Conservation (phyloP, 1,140 invertebrate species). For the Gonatopus flavifemur region DNA sequence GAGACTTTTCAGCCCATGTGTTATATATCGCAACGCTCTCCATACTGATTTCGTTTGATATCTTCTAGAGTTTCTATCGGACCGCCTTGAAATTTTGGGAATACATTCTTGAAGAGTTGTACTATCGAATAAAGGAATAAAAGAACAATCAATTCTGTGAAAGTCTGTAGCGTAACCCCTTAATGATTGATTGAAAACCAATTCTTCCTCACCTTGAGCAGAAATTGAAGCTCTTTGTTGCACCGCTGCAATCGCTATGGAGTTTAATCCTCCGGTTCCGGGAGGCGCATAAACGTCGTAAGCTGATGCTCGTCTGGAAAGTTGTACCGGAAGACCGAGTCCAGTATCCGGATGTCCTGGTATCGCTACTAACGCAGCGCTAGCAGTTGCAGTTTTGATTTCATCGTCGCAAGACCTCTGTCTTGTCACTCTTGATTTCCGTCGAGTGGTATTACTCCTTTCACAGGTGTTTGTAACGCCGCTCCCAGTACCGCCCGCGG, state of each 20-base stretch:
- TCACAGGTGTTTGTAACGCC: conserved; percentile 40
- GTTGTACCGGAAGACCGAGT: conserved; percentile 66
- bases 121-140: too few relatives aligned
- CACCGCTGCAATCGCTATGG: conserved; percentile 43
- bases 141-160: too few relatives aligned
- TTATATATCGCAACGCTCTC: too few relatives aligned
- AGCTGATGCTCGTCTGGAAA: conserved; percentile 75
- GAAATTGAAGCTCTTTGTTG: conserved; percentile 51
- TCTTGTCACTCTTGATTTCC: conserved; percentile 71
- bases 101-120: too few relatives aligned
- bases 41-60: too few relatives aligned
- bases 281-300: conserved; percentile 72
- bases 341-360: conserved; percentile 52
- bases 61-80: too few relatives aligned
- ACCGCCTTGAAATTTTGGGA: too few relatives aligned
- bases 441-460: conserved; percentile 47
- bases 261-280: conserved; percentile 36
- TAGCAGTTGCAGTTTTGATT: conserved; percentile 54
- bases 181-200: too few relatives aligned
- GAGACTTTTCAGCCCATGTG: too few relatives aligned
- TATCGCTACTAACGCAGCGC: conserved; percentile 30
- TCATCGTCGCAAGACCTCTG: conserved; percentile 84
- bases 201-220: conserved; percentile 38
- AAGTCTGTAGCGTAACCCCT: too few relatives aligned
- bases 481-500: conserved; percentile 27